Evolutionary conservation across 2,888 invertebrate genomes (phyloP).

Genomic region (Acheta domesticus): DNA sequence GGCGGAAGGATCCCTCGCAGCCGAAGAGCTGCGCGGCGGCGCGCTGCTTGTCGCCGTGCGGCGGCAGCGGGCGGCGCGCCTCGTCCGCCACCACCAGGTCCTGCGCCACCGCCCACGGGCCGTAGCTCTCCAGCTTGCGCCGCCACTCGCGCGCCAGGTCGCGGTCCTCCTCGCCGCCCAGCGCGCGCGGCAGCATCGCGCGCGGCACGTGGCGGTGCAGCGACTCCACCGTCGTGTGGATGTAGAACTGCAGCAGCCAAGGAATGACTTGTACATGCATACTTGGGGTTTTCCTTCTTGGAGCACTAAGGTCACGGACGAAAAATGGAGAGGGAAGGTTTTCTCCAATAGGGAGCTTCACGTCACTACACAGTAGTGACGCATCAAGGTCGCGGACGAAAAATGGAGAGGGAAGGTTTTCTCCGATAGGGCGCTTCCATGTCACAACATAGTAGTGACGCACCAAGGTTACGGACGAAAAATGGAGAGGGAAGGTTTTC

Average conservation of each 20-base stretch:
- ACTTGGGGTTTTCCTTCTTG: too few relatives aligned
- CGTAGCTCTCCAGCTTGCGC: neutral
- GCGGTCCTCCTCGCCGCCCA: slow-evolving; percentile 9
- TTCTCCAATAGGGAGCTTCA: too few relatives aligned
- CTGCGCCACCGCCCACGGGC: neutral
- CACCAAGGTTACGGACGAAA: too few relatives aligned
- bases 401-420: too few relatives aligned
- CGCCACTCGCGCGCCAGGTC: slow-evolving; percentile 1
- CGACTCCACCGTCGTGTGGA: slow-evolving; percentile 5
- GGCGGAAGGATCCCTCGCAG: neutral
- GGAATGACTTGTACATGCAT: too few relatives aligned
- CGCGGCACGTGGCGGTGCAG: neutral
- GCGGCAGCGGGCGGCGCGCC: neutral
- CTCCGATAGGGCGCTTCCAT: too few relatives aligned
- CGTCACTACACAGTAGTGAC: too few relatives aligned
- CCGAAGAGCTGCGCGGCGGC: neutral
- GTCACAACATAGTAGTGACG: too few relatives aligned
- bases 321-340: too few relatives aligned
- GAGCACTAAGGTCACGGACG: too few relatives aligned
- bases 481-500: too few relatives aligned
- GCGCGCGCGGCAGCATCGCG: neutral
- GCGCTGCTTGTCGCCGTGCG: neutral
- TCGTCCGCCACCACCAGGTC: neutral
- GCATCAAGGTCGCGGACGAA: too few relatives aligned
- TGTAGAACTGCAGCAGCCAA: neutral